These are phyloP conservation scores for Pteropus alecto DNA, from an alignment of 2,113 vertebrate species.

Conservation along the genomic window DNA sequence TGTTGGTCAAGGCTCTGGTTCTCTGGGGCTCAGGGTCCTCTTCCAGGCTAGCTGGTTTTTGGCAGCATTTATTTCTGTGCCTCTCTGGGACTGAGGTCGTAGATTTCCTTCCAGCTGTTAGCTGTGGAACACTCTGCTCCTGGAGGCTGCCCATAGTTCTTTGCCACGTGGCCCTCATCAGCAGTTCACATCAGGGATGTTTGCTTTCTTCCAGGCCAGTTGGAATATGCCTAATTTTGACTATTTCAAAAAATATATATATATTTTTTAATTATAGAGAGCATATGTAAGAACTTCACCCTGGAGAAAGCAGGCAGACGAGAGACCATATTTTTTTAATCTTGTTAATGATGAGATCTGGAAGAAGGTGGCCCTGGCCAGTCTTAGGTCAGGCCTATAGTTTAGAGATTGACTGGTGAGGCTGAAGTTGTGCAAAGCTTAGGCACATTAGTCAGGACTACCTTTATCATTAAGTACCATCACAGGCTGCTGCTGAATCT, in stretches of 20 bases:
- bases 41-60: background rate
- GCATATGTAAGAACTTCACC: background rate
- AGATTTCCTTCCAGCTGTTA: background rate
- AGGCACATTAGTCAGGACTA: no score
- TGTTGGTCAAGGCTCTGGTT: background rate
- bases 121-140: background rate
- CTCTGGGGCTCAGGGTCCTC: background rate
- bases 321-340: background rate
- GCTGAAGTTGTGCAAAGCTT: background rate
- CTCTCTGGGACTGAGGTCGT: background rate
- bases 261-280: background rate
- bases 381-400: background rate
- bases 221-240: background rate
- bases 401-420: background rate
- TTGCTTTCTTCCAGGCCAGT: background rate
- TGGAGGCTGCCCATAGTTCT: accelerated
- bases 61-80: background rate
- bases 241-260: background rate
- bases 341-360: background rate
- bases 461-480: background rate
- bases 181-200: background rate
- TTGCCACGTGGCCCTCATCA: background rate
- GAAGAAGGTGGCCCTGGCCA: background rate
- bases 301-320: background rate
- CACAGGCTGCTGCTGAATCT: background rate